Conservation (phyloP, 1,140 invertebrate species). For the Cydia pomonella region DNA sequence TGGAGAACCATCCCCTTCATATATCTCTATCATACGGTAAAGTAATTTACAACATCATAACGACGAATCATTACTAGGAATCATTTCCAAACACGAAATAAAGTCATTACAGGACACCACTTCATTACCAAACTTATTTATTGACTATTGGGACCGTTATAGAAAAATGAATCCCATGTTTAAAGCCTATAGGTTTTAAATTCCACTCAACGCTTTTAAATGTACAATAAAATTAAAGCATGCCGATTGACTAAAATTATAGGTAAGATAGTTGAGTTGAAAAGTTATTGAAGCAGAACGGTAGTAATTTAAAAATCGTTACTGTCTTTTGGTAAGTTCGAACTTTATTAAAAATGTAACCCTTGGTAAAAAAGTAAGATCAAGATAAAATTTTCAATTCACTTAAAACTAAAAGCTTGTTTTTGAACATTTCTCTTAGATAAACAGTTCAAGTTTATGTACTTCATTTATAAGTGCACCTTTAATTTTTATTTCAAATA, state of each 20-base stretch:
- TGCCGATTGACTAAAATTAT: slow-evolving; percentile 18
- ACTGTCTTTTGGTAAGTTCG: background rate
- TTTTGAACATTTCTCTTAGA: too few relatives aligned
- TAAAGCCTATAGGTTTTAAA: background rate
- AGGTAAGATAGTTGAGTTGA: background rate
- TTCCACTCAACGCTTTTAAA: background rate
- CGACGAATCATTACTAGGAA: background rate
- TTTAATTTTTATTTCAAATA: background rate
- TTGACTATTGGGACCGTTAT: background rate
- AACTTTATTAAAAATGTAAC: background rate
- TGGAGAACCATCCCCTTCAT: background rate
- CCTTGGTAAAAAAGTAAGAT: background rate
- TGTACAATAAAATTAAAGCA: background rate
- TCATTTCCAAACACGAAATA: slow-evolving; percentile 46
- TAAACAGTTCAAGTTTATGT: too few relatives aligned
- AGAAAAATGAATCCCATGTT: background rate
- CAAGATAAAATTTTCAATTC: background rate
- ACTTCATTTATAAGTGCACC: background rate
- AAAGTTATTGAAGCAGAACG: background rate
- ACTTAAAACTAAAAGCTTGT: background rate
- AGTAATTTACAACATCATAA: background rate
- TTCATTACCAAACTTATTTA: slow-evolving; percentile 25
- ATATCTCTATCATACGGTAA: background rate
- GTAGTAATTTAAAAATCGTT: slow-evolving; percentile 27
- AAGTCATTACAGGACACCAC: slow-evolving; percentile 43